Evolutionary conservation across 2,113 vertebrate species (phyloP).

Genomic region (Gorsachius goisagi): DNA sequence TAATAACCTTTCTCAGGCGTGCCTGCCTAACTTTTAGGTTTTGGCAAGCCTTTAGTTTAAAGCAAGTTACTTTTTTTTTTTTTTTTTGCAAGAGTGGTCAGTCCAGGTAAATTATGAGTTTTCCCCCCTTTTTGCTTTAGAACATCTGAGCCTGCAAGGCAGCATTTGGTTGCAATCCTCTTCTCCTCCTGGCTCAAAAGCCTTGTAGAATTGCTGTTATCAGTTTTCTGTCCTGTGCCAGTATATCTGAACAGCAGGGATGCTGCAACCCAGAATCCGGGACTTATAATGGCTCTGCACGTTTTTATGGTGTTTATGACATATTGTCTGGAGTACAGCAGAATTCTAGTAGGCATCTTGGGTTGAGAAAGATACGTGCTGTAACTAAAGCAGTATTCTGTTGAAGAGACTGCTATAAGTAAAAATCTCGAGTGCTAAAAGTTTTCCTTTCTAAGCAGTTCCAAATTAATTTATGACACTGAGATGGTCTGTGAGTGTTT

Average conservation of each 20-base stretch:
- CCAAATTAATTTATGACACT: background rate
- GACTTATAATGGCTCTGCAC: background rate
- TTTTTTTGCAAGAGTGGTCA: background rate
- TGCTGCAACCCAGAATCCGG: background rate
- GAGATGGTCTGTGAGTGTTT: background rate
- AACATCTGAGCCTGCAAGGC: background rate
- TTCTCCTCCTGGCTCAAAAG: background rate
- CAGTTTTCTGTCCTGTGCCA: background rate
- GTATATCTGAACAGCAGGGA: background rate
- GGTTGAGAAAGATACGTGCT: background rate
- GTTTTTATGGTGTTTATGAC: background rate
- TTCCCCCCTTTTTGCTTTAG: background rate
- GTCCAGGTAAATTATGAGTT: background rate
- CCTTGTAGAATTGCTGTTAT: slow-evolving; percentile 9
- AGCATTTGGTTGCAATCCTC: background rate
- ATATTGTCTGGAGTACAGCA: background rate
- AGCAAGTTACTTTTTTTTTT: background rate
- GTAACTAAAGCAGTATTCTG: background rate
- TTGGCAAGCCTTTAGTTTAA: background rate
- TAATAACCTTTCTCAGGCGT: background rate
- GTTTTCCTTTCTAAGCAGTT: background rate
- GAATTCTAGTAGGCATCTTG: background rate
- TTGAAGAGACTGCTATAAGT: background rate
- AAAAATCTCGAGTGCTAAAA: background rate
- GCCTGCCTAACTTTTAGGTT: background rate